A percentile compares a stretch with the other conserved stretches of the same genome.
phyloP scores from a whole-genome alignment of 2,797 vertebrate species.

The Thamnophis elegans region DNA sequence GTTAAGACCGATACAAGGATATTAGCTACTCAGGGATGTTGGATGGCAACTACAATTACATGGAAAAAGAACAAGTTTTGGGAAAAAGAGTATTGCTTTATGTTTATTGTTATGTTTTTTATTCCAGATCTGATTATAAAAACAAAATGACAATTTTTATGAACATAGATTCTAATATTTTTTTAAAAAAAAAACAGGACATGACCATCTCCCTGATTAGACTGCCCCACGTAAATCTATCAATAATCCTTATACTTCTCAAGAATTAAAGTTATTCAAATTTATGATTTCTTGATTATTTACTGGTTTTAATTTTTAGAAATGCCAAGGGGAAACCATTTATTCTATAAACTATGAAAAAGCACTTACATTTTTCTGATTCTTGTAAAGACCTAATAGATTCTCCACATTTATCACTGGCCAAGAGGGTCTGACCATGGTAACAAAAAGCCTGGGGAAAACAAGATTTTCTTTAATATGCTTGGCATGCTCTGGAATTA shows the following conservation, averaged over 20 bases:
- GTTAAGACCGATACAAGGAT: neutral
- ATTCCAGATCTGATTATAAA: neutral
- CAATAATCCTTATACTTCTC: neutral
- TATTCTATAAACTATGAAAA: neutral
- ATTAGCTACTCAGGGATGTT: neutral
- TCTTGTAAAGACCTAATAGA: constrained; percentile 94
- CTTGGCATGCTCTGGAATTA: neutral
- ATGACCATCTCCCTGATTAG: neutral
- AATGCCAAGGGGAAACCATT: neutral
- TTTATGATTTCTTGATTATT: neutral
- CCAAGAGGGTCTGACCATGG: constrained; percentile 91
- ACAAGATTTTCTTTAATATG: constrained; percentile 26
- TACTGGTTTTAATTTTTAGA: neutral
- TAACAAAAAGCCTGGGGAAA: constrained; percentile 88
- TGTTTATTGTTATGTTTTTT: neutral
- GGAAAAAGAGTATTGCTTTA: neutral
- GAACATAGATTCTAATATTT: neutral
- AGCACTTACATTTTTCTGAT: constrained; percentile 89
- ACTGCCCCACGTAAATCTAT: neutral
- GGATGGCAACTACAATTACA: neutral
- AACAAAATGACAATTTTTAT: neutral
- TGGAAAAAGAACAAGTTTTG: neutral
- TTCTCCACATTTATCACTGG: constrained; percentile 93
- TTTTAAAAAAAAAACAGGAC: neutral
- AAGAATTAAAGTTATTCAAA: neutral